A percentile compares a stretch with the other conserved stretches of the same genome.
Conservation (phyloP, 1,140 invertebrate species). For the Hycleus cichorii region DNA sequence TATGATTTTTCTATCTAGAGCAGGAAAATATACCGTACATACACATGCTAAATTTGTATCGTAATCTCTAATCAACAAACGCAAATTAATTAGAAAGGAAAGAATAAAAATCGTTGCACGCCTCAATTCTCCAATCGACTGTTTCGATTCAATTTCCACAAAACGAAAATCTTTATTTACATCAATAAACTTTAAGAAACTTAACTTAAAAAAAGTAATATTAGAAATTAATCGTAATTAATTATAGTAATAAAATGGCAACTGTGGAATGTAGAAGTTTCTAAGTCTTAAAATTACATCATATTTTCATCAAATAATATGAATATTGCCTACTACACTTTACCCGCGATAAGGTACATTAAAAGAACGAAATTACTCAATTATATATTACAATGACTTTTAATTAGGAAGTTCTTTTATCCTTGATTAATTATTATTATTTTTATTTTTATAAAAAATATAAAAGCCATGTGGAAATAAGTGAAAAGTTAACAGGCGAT, state of each 20-base stretch:
- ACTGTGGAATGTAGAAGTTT: slow-evolving; percentile 21
- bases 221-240: background rate
- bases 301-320: background rate
- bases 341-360: slow-evolving; percentile 18
- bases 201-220: slow-evolving; percentile 3
- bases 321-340: slow-evolving; percentile 33
- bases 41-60: slow-evolving; percentile 5
- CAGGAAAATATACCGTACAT: slow-evolving; percentile 12
- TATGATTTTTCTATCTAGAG: slow-evolving; percentile 22
- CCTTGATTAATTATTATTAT: background rate
- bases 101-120: too few relatives aligned
- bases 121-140: too few relatives aligned
- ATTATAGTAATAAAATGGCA: slow-evolving; percentile 12
- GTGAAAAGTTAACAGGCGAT: slow-evolving; percentile 24
- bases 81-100: too few relatives aligned
- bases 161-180: slow-evolving; percentile 13
- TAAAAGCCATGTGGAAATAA: slow-evolving; percentile 22
- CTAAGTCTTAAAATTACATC: slow-evolving; percentile 4
- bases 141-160: background rate
- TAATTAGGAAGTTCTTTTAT: slow-evolving; percentile 11
- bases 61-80: too few relatives aligned
- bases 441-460: slow-evolving; percentile 19
- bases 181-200: slow-evolving; percentile 25
- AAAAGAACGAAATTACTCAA: slow-evolving; percentile 14
- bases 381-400: slow-evolving; percentile 13